These are phyloP conservation scores for Takifugu rubripes DNA, from an alignment of 2,797 vertebrate species.

Conservation along the genomic window DNA sequence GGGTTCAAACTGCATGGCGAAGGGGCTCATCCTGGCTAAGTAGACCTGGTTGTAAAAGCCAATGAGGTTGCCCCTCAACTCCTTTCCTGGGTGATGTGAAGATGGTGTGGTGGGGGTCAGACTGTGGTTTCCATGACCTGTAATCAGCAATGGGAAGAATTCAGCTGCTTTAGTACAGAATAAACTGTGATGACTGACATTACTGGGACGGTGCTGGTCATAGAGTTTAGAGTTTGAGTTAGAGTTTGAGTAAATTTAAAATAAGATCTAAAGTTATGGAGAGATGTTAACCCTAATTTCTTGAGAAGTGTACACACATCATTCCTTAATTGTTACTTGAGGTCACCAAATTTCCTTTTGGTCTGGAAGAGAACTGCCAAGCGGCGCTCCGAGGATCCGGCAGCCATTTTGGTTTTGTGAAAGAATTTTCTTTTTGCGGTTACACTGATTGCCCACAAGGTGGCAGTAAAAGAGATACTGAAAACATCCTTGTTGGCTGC, in stretches of 20 bases:
- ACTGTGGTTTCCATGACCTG: constrained; percentile 50
- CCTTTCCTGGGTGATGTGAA: constrained; percentile 65
- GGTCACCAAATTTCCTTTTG: too few relatives aligned
- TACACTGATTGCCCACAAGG: too few relatives aligned
- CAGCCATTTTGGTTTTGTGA: not conserved
- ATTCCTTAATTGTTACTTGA: too few relatives aligned
- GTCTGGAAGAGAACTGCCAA: too few relatives aligned
- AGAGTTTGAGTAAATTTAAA: not conserved
- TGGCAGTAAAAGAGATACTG: too few relatives aligned
- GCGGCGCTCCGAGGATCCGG: not conserved
- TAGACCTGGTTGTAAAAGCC: constrained; percentile 85
- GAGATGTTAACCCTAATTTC: too few relatives aligned
- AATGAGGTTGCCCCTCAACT: constrained; percentile 80
- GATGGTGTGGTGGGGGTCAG: constrained; percentile 74
- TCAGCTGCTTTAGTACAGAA: not conserved
- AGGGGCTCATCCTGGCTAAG: constrained; percentile 70
- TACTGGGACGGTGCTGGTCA: not conserved
- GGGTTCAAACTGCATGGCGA: constrained; percentile 76
- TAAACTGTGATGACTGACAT: not conserved
- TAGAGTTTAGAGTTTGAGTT: not conserved
- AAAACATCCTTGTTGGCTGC: too few relatives aligned
- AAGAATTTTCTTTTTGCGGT: too few relatives aligned
- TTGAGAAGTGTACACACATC: too few relatives aligned
- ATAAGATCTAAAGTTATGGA: too few relatives aligned
- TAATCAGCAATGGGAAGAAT: constrained; percentile 11